Evolutionary conservation across 1,140 invertebrate genomes (phyloP).

Genomic region (Eurytemora carolleeae): DNA sequence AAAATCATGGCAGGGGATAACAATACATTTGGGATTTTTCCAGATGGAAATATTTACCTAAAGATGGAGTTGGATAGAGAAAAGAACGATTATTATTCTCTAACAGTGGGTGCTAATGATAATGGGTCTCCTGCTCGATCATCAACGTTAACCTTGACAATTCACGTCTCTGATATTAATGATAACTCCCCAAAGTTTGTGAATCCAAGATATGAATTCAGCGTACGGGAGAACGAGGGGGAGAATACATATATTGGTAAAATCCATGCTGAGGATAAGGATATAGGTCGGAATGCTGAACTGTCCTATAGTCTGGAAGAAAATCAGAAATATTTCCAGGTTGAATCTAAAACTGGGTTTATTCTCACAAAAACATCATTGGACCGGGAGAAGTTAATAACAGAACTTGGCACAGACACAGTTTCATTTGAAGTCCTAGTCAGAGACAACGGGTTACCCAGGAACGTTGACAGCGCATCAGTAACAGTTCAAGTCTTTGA

Average conservation of each 20-base stretch:
- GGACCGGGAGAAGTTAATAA: conserved; percentile 61
- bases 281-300: conserved; percentile 75
- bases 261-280: conserved; percentile 64
- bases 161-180: conserved; percentile 86
- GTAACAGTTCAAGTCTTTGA: conserved; percentile 56
- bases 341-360: conserved; percentile 76
- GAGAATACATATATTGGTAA: conserved; percentile 72
- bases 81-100: conserved; percentile 64
- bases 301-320: conserved; percentile 61
- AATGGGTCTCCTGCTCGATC: conserved; percentile 47
- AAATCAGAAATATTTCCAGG: conserved; percentile 45
- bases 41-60: conserved; percentile 68
- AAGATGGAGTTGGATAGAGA: conserved; percentile 63
- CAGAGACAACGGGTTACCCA: conserved; percentile 58
- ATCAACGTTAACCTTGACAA: conserved; percentile 59
- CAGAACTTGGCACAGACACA: conserved; percentile 48
- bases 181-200: conserved; percentile 77
- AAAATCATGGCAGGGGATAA: conserved; percentile 58
- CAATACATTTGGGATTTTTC: conserved; percentile 72
- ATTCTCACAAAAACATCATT: conserved; percentile 63
- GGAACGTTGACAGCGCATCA: conserved; percentile 62
- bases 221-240: conserved; percentile 65
- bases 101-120: conserved; percentile 60
- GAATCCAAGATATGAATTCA: conserved; percentile 62
- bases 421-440: conserved; percentile 63